phyloP scores from a whole-genome alignment of 2,113 vertebrate species.

The Tetrao urogallus region DNA sequence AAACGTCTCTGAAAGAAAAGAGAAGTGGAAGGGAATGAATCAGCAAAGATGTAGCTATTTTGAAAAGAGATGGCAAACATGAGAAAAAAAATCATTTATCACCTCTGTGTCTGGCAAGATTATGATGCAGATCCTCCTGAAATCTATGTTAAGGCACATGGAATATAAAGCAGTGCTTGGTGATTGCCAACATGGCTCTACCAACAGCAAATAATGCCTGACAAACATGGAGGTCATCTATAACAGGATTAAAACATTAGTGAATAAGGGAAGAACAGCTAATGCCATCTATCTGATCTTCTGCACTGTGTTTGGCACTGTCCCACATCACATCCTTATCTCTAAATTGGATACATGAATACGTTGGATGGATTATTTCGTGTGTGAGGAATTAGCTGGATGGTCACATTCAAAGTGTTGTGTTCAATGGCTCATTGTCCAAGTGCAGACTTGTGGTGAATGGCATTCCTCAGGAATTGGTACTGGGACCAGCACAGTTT shows the following conservation, averaged over 20 bases:
- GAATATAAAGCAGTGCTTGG: not conserved
- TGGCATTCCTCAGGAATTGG: too few relatives aligned
- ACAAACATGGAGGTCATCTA: not conserved
- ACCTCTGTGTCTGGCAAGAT: not conserved
- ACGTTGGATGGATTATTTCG: not conserved
- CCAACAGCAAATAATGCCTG: not conserved
- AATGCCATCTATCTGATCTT: not conserved
- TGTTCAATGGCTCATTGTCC: too few relatives aligned
- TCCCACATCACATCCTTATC: not conserved
- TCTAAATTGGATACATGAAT: not conserved
- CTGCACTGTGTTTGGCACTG: not conserved
- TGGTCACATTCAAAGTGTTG: not conserved
- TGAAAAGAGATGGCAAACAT: not conserved
- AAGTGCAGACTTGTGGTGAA: too few relatives aligned
- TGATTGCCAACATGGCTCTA: not conserved
- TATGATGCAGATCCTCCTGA: not conserved
- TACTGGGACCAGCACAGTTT: too few relatives aligned
- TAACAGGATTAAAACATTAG: not conserved
- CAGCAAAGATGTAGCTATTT: not conserved
- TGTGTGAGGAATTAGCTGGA: not conserved
- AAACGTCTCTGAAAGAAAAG: not conserved
- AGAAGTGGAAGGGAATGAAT: not conserved
- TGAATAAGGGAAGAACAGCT: not conserved
- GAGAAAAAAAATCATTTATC: not conserved
- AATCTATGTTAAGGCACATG: not conserved